Evolutionary conservation across 2,888 invertebrate genomes (phyloP), one percentile per base, ranked within the genome.

Genomic region (Tolmerus cingulatus): DNA sequence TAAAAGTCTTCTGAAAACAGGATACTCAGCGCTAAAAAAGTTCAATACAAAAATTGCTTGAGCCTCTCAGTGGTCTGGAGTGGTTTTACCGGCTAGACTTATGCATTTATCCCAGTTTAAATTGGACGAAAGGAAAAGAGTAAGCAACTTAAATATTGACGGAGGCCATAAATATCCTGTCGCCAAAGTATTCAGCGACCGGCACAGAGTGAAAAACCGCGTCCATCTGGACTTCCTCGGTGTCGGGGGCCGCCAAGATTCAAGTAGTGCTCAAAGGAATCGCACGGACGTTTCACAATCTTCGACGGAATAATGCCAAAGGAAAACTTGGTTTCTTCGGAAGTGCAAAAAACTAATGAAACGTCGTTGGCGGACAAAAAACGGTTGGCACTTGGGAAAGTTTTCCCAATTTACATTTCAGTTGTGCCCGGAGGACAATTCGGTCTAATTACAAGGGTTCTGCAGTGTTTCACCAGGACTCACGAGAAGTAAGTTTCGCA

Each of bases 401-500:
- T 78, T 78, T 40, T 23, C 78, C 78, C 78, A 78, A 78, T 78
- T 78, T 78, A 78, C 40, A 78, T 78, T 78, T 78, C 78, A 43
- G 66, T 43, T 37, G 78, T 78, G 78, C 78, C 78, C 14, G 66
- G 77, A 78, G 78, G 78, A 78, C 78, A 78, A 40, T 78, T 78
- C 40, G 78, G 78, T 78, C 78, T 78, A 78, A 78, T 78, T 78
- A 78, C 78, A 40, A 43, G 78, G 37, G 37, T 46, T 43, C 40
- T 78, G 43, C 78, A 78, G 43, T 78, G 40, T 78, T 43, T 43
- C 5, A 78, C 23, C 78, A 43, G 23, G n/a, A n/a, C n/a, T n/a
- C n/a, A n/a, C n/a, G n/a, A 19, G 27, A 43, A 78, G 78, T 43
- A 78, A 78, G 40, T 78, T 78, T 78, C 23, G 66, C 27, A 66